phyloP scores from a whole-genome alignment of 2,797 vertebrate genomes.

The Monodelphis domestica region DNA sequence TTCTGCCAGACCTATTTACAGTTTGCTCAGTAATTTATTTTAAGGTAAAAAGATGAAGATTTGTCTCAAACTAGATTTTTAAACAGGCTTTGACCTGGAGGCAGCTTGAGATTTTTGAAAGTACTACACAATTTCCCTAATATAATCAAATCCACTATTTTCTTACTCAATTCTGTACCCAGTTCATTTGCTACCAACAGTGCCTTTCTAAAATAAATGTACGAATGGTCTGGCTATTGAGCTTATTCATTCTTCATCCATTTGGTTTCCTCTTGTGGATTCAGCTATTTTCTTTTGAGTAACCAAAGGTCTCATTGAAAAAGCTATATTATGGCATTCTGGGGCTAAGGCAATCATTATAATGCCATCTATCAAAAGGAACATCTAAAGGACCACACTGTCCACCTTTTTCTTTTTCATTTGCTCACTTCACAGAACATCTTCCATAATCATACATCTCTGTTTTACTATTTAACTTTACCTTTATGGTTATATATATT shows the following conservation, averaged over 20 bases:
- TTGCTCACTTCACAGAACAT: not conserved
- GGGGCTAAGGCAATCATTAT: not conserved
- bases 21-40: not conserved
- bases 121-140: not conserved
- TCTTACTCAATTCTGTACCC: not conserved
- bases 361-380: not conserved
- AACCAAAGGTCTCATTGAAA: not conserved
- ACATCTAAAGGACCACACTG: not conserved
- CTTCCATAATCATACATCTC: not conserved
- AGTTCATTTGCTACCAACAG: too few species aligned
- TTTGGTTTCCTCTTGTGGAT: not conserved
- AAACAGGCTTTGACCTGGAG: too few species aligned
- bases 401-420: not conserved
- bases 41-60: not conserved
- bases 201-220: too few species aligned
- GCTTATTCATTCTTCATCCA: not conserved
- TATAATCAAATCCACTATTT: not conserved
- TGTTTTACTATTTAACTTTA: not conserved
- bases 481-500: not conserved
- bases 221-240: too few species aligned
- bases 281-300: not conserved
- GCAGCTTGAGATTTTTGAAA: not conserved
- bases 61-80: too few species aligned
- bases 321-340: not conserved
- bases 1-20: not conserved